Evolutionary conservation across 2,797 vertebrate species (phyloP), one percentile per base, ranked within the genome.

Genomic region (Argyrosomus regius): DNA sequence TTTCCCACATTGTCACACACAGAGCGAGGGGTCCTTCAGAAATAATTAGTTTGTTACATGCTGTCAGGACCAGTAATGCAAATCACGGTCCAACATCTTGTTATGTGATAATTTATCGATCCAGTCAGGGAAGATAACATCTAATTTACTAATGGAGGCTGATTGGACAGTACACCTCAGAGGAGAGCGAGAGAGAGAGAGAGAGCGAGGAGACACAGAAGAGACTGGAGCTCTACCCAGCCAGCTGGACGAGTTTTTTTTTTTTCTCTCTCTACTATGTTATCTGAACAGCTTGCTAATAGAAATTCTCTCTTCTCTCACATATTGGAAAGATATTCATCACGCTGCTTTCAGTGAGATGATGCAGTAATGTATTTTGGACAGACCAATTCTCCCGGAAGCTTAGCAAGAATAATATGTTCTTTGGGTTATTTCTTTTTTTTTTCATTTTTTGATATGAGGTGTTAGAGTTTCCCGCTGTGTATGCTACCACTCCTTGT

Each of bases 21-120:
- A 5, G 63, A 75, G 56, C 75, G 18, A 73, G 63, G 64, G 83
- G 75, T 84, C 84, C 80, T 82, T 81, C 84, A 83, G 71, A 88
- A 86, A 89, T 89, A 90, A 94, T 94, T 88, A 84, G 80, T 83
- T 83, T 80, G 85, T 88, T 77, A 75, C 84, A 54, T 75, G 82
- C 87, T 84, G 87, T 91, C 89, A 85, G 83, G 76, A 71, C 28
- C 74, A 64, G 65, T 78, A 85, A 90, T 86, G 88, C 85, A 88
- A 92, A 92, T 91, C 87, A 75, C 72, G 67, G 75, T 82, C 78
- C 82, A 65, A 78, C 92, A 90, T 93, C 91, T 92, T 90, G 90
- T 93, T 93, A 83, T 72, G 82, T 83, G 90, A 87, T 92, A 88
- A 93, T 92, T 90, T 71, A 91, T 94, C 31, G 86, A 93, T 93